phyloP scores from a whole-genome alignment of 1,140 invertebrate genomes.

The Zaprionus nigranus region DNA sequence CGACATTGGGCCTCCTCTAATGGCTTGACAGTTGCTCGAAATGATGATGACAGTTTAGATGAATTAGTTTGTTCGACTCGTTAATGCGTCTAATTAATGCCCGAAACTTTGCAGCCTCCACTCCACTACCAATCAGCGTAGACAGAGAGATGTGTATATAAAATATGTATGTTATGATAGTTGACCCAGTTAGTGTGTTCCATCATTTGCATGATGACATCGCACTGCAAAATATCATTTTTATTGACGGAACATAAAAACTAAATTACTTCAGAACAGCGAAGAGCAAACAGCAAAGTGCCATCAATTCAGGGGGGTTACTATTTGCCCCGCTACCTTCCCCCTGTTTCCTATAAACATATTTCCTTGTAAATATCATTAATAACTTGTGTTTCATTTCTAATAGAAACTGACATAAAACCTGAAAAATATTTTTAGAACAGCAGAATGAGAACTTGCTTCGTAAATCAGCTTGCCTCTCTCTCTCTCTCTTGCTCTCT shows the following conservation, averaged over 20 bases:
- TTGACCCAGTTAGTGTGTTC: slow-evolving; percentile 41
- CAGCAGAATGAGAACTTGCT: slow-evolving; percentile 2
- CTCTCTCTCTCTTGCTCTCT: too few relatives aligned
- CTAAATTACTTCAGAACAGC: slow-evolving; percentile 58
- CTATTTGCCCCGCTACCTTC: too few relatives aligned
- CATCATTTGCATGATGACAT: slow-evolving; percentile 24
- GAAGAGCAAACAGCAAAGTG: slow-evolving; percentile 30
- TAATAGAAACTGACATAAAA: slow-evolving; percentile 59
- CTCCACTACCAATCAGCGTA: slow-evolving; percentile 44
- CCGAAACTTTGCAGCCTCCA: slow-evolving; percentile 22
- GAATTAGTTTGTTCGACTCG: slow-evolving; percentile 73
- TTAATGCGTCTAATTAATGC: slow-evolving; percentile 76
- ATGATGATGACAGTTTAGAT: slow-evolving; percentile 82
- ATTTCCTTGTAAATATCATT: slow-evolving; percentile 22
- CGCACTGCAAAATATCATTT: slow-evolving; percentile 15
- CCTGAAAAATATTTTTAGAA: slow-evolving; percentile 49
- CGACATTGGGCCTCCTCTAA: slow-evolving; percentile 58
- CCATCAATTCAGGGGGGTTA: background rate
- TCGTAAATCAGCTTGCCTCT: slow-evolving; percentile 26
- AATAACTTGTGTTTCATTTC: slow-evolving; percentile 42
- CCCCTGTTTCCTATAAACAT: background rate
- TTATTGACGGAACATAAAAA: slow-evolving; percentile 68
- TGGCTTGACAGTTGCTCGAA: slow-evolving; percentile 77
- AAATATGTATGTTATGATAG: background rate
- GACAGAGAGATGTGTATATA: slow-evolving; percentile 1